phyloP scores from a whole-genome alignment of 2,888 invertebrate species.

The Adineta ricciae region DNA sequence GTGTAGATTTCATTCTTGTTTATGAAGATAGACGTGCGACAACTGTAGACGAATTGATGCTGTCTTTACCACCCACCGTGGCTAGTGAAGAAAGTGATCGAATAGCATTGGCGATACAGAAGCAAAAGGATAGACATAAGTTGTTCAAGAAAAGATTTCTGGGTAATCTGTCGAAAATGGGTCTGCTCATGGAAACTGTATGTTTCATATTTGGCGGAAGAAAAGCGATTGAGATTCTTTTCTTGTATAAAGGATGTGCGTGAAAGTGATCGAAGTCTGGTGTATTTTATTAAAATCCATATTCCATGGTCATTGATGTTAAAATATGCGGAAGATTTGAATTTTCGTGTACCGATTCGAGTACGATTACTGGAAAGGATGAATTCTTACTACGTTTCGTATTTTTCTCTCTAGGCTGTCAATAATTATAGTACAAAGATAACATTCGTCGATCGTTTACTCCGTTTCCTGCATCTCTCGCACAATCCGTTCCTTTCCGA shows the following conservation, averaged over 20 bases:
- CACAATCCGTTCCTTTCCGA: not conserved
- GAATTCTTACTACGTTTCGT: not conserved
- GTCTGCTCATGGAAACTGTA: not conserved
- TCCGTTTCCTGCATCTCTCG: not conserved
- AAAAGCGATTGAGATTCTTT: not conserved
- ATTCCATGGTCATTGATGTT: not conserved
- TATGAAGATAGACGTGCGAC: not conserved
- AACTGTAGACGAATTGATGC: not conserved
- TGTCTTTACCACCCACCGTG: not conserved
- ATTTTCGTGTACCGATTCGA: constrained; percentile 14
- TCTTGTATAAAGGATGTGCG: not conserved
- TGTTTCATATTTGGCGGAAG: not conserved
- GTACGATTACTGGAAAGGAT: too few species aligned
- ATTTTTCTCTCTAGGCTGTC: not conserved
- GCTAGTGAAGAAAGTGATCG: not conserved
- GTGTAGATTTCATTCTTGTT: not conserved
- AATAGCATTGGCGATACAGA: not conserved
- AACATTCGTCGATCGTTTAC: not conserved
- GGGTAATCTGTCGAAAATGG: not conserved
- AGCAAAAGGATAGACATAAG: not conserved
- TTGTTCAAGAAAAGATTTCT: not conserved
- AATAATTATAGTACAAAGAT: not conserved
- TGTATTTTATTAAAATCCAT: not conserved
- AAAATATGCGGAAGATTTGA: constrained; percentile 19
- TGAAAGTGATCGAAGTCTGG: not conserved